phyloP scores from a whole-genome alignment of 2,888 invertebrate species.

The Trilocha varians region DNA sequence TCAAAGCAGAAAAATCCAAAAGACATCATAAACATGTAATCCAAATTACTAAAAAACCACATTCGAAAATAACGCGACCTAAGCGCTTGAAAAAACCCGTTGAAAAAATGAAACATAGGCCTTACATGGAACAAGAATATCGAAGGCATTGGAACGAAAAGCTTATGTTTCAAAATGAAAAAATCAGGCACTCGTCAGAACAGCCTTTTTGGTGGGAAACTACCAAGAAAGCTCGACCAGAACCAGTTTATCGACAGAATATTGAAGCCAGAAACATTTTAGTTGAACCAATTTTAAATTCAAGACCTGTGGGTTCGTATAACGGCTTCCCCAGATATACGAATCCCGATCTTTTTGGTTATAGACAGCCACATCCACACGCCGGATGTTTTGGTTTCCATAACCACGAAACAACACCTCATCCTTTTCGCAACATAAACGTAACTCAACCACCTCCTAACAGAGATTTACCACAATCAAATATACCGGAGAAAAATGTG shows the following conservation, averaged over 20 bases:
- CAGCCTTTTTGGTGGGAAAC: constrained; percentile 12
- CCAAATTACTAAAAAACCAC: constrained; percentile 14
- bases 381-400: background rate
- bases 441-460: background rate
- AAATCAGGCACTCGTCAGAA: constrained; percentile 20
- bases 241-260: constrained; percentile 21
- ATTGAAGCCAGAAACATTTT: constrained; percentile 35
- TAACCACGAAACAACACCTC: background rate
- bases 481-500: background rate
- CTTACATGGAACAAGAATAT: constrained; percentile 49
- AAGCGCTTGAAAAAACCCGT: constrained; percentile 7
- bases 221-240: constrained; percentile 2
- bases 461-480: background rate
- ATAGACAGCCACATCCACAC: background rate
- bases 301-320: background rate
- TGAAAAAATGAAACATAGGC: constrained; percentile 18
- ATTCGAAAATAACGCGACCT: constrained; percentile 24
- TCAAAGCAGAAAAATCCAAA: constrained; percentile 18
- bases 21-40: constrained; percentile 2
- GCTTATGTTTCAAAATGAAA: constrained; percentile 28
- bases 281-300: constrained; percentile 9
- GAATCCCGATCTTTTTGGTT: background rate
- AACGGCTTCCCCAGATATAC: background rate
- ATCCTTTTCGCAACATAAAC: background rate
- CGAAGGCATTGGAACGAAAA: constrained; percentile 43